These are phyloP conservation scores for Ctenicera cuprea DNA, from an alignment of 2,888 invertebrate species.

Conservation along the genomic window DNA sequence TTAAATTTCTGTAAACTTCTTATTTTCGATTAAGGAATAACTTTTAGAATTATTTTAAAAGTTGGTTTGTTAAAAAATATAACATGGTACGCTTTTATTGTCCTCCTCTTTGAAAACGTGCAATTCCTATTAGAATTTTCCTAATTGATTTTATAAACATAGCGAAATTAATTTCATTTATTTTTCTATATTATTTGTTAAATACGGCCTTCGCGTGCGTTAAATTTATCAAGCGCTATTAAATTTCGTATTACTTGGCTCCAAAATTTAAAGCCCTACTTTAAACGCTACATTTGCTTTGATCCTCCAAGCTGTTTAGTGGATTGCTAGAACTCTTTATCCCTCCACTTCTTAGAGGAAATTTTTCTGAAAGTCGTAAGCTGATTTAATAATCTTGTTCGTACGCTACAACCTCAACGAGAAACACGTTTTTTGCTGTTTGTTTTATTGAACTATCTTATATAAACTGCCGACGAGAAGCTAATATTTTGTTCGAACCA, in stretches of 20 bases:
- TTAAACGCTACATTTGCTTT: slow-evolving; percentile 1
- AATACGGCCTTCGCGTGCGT: too few species aligned
- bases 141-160: too few species aligned
- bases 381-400: slow-evolving; percentile 14
- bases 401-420: not conserved
- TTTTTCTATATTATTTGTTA: too few species aligned
- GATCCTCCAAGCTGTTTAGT: slow-evolving; percentile 1
- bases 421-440: not conserved
- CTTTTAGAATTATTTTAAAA: too few species aligned
- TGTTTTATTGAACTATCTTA: slow-evolving; percentile 7
- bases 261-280: not conserved
- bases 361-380: not conserved
- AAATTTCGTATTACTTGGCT: not conserved
- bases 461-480: not conserved
- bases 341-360: not conserved
- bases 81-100: too few species aligned
- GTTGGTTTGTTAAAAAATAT: too few species aligned
- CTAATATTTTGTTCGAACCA: too few species aligned
- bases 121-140: too few species aligned
- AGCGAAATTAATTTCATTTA: too few species aligned
- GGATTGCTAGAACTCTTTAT: slow-evolving; percentile 16
- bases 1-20: too few species aligned
- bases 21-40: too few species aligned
- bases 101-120: too few species aligned
- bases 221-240: not conserved